A percentile compares a stretch with the other conserved stretches of the same genome.
phyloP scores from a whole-genome alignment of 2,113 vertebrate species.

The Ictidomys tridecemlineatus region DNA sequence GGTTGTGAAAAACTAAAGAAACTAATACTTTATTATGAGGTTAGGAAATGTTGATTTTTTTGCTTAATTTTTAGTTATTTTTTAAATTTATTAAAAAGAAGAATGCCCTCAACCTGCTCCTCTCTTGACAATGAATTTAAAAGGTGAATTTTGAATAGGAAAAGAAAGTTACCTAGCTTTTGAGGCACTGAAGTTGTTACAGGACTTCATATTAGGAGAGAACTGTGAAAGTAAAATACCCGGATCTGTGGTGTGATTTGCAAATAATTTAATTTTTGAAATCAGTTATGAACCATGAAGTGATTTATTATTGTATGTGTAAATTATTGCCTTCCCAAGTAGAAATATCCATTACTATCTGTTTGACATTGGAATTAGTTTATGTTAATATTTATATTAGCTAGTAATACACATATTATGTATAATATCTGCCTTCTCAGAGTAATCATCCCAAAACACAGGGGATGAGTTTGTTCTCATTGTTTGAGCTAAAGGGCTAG shows the following conservation, averaged over 20 bases:
- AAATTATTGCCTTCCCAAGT: not conserved
- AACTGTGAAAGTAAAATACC: not conserved
- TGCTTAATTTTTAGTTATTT: not conserved
- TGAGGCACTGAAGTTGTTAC: not conserved
- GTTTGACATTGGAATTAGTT: not conserved
- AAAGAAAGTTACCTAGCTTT: not conserved
- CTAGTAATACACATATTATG: not conserved
- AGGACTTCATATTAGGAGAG: not conserved
- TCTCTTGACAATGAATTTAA: not conserved
- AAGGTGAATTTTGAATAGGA: not conserved
- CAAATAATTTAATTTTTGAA: slow-evolving; percentile 32
- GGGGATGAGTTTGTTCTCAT: not conserved
- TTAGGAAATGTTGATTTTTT: not conserved
- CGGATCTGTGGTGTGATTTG: not conserved
- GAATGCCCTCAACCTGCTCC: not conserved
- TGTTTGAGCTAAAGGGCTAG: not conserved
- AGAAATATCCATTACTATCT: not conserved
- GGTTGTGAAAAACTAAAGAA: slow-evolving; percentile 31
- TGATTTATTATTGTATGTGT: not conserved
- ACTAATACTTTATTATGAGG: not conserved
- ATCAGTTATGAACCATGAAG: not conserved
- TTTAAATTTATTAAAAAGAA: not conserved
- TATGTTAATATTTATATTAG: not conserved
- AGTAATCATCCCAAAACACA: not conserved
- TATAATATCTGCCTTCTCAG: not conserved